Conservation (phyloP, 2,797 vertebrate species). For the Pseudocheirus occidentalis region DNA sequence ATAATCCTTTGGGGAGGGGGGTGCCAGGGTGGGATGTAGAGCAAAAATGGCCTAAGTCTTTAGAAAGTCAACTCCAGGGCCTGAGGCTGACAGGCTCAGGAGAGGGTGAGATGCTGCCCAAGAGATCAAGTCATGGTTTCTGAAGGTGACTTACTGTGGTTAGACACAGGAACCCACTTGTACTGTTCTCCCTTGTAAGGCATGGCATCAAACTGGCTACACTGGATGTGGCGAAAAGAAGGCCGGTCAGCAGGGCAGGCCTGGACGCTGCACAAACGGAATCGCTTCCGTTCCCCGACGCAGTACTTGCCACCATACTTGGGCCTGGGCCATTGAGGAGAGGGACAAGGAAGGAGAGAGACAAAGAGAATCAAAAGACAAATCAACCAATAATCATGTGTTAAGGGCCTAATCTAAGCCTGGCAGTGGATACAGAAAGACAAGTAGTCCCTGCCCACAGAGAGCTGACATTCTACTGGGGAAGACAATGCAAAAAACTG, state of each 20-base stretch:
- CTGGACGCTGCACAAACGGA: conserved; percentile 88
- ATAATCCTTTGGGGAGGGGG: not conserved
- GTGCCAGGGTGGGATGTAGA: not conserved
- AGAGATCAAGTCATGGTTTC: not conserved
- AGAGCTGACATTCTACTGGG: not conserved
- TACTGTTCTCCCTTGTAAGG: conserved; percentile 93
- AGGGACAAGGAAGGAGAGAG: not conserved
- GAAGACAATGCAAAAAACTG: not conserved
- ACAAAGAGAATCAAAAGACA: not conserved
- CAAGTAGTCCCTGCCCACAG: not conserved
- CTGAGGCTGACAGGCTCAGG: not conserved
- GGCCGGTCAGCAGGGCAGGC: conserved; percentile 85
- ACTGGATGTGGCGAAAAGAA: conserved; percentile 93
- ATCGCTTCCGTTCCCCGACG: conserved; percentile 91
- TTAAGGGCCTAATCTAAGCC: accelerated
- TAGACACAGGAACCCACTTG: conserved; percentile 92
- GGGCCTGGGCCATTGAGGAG: conserved; percentile 83
- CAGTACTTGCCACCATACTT: conserved; percentile 93
- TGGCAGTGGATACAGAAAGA: not conserved
- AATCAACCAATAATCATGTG: not conserved
- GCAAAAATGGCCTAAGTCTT: not conserved
- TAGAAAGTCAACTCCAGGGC: not conserved
- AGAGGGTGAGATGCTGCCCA: not conserved
- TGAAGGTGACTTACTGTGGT: conserved; percentile 85
- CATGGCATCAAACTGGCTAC: conserved; percentile 90